Evolutionary conservation across 2,888 invertebrate genomes (phyloP).

Genomic region (Ornithoptera alexandrae): DNA sequence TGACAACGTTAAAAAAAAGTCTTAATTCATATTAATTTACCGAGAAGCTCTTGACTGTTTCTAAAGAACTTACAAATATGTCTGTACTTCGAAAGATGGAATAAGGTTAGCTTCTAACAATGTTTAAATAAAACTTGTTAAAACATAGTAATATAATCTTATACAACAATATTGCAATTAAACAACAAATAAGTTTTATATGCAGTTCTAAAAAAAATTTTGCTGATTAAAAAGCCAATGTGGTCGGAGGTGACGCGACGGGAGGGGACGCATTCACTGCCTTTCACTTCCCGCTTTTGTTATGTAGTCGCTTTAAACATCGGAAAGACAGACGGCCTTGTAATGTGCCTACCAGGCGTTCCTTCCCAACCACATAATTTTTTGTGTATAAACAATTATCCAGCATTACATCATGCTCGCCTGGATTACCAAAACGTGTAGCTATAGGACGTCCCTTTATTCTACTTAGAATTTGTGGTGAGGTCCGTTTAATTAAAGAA

Average conservation of each 20-base stretch:
- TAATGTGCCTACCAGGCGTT: conserved; percentile 65
- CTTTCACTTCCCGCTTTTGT: conserved; percentile 81
- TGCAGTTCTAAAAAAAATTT: conserved; percentile 25
- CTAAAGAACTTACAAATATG: neutral
- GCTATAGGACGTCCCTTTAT: conserved; percentile 35
- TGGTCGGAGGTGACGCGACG: conserved; percentile 50
- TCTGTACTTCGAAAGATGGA: neutral
- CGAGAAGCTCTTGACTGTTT: neutral
- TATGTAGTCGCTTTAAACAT: conserved; percentile 66
- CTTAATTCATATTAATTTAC: neutral
- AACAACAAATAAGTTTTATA: neutral
- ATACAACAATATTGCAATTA: neutral
- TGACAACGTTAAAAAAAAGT: neutral
- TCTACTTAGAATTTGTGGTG: conserved; percentile 32
- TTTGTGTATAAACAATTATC: conserved; percentile 34
- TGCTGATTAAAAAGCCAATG: conserved; percentile 37
- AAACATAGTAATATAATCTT: neutral
- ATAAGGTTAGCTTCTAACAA: neutral
- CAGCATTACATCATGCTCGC: conserved; percentile 45
- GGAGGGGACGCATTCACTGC: conserved; percentile 76
- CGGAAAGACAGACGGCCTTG: conserved; percentile 77
- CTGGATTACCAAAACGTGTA: conserved; percentile 24
- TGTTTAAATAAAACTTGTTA: neutral
- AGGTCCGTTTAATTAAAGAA: conserved; percentile 42
- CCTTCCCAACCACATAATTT: conserved; percentile 62